phyloP scores from a whole-genome alignment of 2,113 vertebrate species.

The Ailurus styani region DNA sequence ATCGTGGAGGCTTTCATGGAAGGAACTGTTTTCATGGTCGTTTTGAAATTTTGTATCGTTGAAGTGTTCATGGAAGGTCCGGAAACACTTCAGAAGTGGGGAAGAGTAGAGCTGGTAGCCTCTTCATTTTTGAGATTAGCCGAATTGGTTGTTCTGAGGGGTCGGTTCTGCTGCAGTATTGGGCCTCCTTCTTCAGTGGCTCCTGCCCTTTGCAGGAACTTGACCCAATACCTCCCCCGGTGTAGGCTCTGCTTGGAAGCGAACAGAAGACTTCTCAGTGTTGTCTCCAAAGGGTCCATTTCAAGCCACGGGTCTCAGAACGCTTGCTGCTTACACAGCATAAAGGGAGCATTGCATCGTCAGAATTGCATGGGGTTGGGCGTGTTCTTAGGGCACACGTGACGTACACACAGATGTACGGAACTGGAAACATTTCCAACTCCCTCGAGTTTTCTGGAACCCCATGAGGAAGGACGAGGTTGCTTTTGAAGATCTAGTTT shows the following conservation, averaged over 20 bases:
- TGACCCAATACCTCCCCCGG: too few relatives aligned
- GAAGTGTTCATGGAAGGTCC: background rate
- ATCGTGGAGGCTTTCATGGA: background rate
- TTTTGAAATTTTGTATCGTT: background rate
- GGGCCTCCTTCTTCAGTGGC: background rate
- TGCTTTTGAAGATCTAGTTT: background rate
- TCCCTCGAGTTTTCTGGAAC: background rate
- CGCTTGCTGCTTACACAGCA: background rate
- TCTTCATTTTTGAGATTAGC: background rate
- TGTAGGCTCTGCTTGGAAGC: background rate
- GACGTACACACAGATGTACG: background rate
- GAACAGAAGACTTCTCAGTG: background rate
- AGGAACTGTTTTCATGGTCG: background rate
- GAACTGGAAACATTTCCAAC: background rate
- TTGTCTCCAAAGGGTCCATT: background rate
- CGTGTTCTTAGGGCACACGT: background rate
- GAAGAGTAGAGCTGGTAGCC: background rate
- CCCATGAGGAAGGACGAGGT: background rate
- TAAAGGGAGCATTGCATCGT: background rate
- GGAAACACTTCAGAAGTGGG: background rate
- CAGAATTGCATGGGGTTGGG: fast-evolving
- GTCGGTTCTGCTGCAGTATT: fast-evolving
- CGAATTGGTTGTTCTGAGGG: background rate
- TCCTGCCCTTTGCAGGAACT: background rate
- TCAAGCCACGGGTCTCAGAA: background rate